Conservation (phyloP, 2,888 invertebrate species). For the Hirtodrosophila confusa region DNA sequence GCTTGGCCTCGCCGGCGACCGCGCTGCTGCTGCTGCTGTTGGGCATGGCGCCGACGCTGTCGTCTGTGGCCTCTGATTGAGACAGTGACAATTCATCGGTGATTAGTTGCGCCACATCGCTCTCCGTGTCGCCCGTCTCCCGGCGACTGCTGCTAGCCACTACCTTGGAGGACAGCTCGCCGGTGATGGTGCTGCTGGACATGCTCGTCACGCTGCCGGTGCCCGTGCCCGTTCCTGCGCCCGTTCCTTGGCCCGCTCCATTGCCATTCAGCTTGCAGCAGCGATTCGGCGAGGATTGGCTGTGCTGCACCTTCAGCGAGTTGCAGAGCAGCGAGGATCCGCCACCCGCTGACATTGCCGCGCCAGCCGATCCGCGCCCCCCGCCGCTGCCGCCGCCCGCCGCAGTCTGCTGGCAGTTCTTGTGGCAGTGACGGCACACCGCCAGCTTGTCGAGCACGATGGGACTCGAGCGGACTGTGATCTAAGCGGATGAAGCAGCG, state of each 20-base stretch:
- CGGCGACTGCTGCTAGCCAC: constrained; percentile 76
- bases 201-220: constrained; percentile 80
- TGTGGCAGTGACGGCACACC: constrained; percentile 91
- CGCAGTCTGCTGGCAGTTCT: constrained; percentile 86
- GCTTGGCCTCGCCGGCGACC: constrained; percentile 47
- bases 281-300: constrained; percentile 84
- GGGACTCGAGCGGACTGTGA: constrained; percentile 91
- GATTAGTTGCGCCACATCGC: constrained; percentile 80
- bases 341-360: constrained; percentile 20
- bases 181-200: constrained; percentile 83
- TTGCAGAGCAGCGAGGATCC: constrained; percentile 76
- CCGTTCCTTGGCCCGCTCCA: constrained; percentile 4
- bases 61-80: constrained; percentile 82
- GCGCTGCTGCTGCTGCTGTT: constrained; percentile 74
- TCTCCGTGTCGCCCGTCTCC: constrained; percentile 79
- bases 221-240: constrained; percentile 29
- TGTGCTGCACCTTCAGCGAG: constrained; percentile 84
- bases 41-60: constrained; percentile 73
- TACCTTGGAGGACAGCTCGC: constrained; percentile 72
- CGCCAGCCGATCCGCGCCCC: constrained; percentile 25
- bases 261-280: constrained; percentile 82
- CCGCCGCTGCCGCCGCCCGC: constrained; percentile 18
- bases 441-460: constrained; percentile 89
- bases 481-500: constrained; percentile 84
- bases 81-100: constrained; percentile 77